Conservation (phyloP, 2,797 vertebrate genomes). For the Pempheris klunzingeri region DNA sequence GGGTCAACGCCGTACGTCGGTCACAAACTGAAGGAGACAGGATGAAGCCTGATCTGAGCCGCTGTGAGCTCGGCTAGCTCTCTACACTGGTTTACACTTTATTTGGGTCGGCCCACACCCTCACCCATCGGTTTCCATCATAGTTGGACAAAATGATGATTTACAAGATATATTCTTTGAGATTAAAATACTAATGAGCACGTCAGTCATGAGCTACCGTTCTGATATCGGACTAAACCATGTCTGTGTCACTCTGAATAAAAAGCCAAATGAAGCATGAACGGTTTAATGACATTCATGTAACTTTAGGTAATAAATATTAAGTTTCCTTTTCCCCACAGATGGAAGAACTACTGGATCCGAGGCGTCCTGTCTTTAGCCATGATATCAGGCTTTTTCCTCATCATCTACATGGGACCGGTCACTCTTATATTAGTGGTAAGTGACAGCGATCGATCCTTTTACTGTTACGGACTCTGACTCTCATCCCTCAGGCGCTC, state of each 20-base stretch:
- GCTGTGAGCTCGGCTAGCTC: too few relatives aligned
- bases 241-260: background rate
- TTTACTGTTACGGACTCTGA: background rate
- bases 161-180: too few relatives aligned
- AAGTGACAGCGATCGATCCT: slow-evolving; percentile 33
- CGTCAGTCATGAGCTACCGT: too few relatives aligned
- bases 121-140: too few relatives aligned
- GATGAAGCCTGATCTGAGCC: too few relatives aligned
- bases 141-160: too few relatives aligned
- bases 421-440: slow-evolving; percentile 91
- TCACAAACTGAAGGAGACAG: too few relatives aligned
- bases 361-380: slow-evolving; percentile 94
- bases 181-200: too few relatives aligned
- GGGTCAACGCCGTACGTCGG: too few relatives aligned
- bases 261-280: background rate
- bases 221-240: too few relatives aligned
- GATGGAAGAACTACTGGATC: slow-evolving; percentile 99
- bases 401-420: slow-evolving; percentile 95
- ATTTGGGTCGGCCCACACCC: too few relatives aligned
- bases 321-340: slow-evolving; percentile 66
- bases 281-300: background rate
- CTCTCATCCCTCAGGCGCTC: background rate
- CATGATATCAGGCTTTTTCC: slow-evolving; percentile 94
- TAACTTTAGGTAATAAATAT: background rate
- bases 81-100: too few relatives aligned